These are phyloP conservation scores for Urocolius indicus DNA, from an alignment of 2,113 vertebrate species.

Conservation along the genomic window DNA sequence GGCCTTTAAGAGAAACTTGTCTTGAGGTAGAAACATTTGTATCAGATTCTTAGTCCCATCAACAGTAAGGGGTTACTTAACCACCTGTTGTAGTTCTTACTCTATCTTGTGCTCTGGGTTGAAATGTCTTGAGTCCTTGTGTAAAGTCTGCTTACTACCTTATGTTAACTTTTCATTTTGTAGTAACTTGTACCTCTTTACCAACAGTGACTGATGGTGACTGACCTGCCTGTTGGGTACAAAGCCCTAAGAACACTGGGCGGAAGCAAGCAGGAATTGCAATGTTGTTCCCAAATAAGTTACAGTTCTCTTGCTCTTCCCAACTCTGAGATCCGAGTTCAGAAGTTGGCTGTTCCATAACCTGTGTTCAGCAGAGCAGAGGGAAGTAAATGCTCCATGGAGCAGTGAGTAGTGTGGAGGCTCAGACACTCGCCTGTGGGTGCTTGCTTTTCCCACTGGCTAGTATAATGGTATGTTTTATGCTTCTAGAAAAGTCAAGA, in stretches of 20 bases:
- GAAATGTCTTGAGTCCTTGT: not conserved
- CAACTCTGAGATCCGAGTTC: not conserved
- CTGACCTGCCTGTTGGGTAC: not conserved
- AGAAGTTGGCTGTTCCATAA: not conserved
- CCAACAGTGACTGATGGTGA: not conserved
- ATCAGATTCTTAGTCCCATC: not conserved
- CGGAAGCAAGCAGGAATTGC: not conserved
- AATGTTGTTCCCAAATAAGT: not conserved
- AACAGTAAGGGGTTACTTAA: not conserved
- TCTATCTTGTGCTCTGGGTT: no score
- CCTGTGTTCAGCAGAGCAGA: not conserved
- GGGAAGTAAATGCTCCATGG: not conserved
- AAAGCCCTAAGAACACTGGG: not conserved
- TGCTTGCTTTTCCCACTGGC: not conserved
- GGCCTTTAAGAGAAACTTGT: not conserved
- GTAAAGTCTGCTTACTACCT: not conserved
- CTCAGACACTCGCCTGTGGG: not conserved
- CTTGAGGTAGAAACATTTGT: not conserved
- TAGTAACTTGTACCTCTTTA: not conserved
- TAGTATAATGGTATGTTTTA: not conserved
- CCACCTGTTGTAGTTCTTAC: rapidly evolving
- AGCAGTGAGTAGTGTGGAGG: not conserved
- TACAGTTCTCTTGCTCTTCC: not conserved
- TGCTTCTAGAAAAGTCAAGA: not conserved
- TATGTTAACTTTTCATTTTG: not conserved